Conservation (phyloP, 2,888 invertebrate species). For the Oscheius sp. region DNA sequence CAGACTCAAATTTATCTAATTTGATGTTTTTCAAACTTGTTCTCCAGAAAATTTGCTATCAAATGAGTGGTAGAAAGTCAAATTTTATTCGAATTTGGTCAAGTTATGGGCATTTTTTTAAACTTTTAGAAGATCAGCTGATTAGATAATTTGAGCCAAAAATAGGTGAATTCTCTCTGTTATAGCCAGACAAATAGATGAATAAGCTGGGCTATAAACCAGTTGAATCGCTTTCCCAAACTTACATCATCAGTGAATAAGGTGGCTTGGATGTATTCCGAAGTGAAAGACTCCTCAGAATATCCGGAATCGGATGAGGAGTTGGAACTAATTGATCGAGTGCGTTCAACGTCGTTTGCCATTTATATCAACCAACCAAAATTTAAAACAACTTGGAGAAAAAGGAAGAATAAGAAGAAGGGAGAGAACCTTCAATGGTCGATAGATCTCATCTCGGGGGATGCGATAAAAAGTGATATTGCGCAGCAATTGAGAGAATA, state of each 20-base stretch:
- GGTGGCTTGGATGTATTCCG: conserved; percentile 16
- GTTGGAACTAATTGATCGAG: not conserved
- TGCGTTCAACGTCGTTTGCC: not conserved
- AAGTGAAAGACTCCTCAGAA: conserved; percentile 21
- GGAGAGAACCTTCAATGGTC: conserved; percentile 2
- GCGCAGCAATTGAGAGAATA: conserved; percentile 3
- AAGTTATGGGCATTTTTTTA: too few species aligned
- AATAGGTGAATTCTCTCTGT: not conserved
- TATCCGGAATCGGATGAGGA: conserved; percentile 29
- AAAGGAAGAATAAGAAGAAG: not conserved
- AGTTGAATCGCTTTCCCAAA: not conserved
- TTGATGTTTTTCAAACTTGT: too few species aligned
- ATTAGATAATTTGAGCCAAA: not conserved
- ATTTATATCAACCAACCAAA: not conserved
- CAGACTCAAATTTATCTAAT: too few species aligned
- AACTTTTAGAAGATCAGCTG: not conserved
- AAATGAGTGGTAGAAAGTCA: too few species aligned
- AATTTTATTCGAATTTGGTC: too few species aligned
- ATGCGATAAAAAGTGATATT: not conserved
- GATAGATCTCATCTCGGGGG: conserved; percentile 1
- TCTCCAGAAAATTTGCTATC: too few species aligned
- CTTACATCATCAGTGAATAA: conserved; percentile 27
- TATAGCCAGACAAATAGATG: too few species aligned
- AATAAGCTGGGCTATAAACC: not conserved
- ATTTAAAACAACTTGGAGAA: not conserved